Percentiles rank a stretch among this genome's conserved stretches.
Evolutionary conservation across 2,797 vertebrate species (phyloP).

Genomic region (Pagetopsis macropterus): DNA sequence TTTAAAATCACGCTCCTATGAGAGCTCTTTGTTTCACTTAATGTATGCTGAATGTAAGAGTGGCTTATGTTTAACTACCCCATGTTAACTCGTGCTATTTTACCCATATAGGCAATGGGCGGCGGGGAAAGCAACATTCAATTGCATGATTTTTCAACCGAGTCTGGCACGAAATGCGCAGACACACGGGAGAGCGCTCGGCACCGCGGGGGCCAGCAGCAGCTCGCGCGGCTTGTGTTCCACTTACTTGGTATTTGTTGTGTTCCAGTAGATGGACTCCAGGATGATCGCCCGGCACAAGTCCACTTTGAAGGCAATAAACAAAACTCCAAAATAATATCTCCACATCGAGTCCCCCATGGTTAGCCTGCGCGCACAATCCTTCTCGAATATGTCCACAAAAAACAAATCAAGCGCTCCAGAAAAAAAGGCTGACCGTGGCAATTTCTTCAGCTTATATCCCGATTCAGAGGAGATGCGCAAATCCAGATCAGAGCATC

Average conservation of each 20-base stretch:
- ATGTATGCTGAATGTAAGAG: not conserved
- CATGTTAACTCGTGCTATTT: not conserved
- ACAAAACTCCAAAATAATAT: constrained; percentile 93
- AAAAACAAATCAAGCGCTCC: constrained; percentile 42
- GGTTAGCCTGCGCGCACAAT: constrained; percentile 78
- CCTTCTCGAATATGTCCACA: constrained; percentile 55
- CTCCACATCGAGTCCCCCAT: constrained; percentile 95
- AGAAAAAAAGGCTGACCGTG: constrained; percentile 34
- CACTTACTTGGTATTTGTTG: constrained; percentile 98
- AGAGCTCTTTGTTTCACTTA: constrained; percentile 26
- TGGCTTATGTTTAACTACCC: not conserved
- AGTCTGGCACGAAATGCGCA: constrained; percentile 4
- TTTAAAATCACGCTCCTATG: not conserved
- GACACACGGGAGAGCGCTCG: constrained; percentile 16
- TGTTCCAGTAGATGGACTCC: constrained; percentile 99
- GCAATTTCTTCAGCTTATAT: constrained; percentile 68
- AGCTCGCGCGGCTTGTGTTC: constrained; percentile 21
- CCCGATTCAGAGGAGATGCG: constrained; percentile 59
- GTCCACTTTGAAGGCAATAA: constrained; percentile 93
- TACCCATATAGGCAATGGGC: not conserved
- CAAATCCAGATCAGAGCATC: no score
- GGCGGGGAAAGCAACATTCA: not conserved
- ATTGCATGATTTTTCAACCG: constrained; percentile 23
- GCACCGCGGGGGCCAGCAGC: not conserved
- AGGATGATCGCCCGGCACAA: constrained; percentile 93